Conservation (phyloP, 2,797 vertebrate genomes). For the Chelon labrosus region DNA sequence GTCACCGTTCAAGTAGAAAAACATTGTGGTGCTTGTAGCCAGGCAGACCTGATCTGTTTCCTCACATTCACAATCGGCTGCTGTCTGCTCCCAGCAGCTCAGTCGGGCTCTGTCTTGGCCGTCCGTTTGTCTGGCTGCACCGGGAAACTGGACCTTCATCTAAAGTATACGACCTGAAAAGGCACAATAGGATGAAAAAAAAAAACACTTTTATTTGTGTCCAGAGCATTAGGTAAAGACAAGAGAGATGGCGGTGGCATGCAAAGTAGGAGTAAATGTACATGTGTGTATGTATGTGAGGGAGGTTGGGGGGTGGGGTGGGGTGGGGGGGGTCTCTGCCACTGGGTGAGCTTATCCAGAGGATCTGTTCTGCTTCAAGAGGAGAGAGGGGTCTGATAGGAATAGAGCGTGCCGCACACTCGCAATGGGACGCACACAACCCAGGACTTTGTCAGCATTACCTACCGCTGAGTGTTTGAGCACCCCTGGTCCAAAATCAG, state of each 20-base stretch:
- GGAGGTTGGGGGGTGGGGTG: background rate
- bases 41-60: slow-evolving; percentile 45
- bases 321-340: slow-evolving; percentile 60
- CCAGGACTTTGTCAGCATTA: slow-evolving; percentile 73
- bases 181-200: slow-evolving; percentile 25
- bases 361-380: slow-evolving; percentile 80
- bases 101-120: slow-evolving; percentile 7
- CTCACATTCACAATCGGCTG: slow-evolving; percentile 50
- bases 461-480: slow-evolving; percentile 79
- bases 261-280: slow-evolving; percentile 60
- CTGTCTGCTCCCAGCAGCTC: slow-evolving; percentile 42
- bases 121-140: slow-evolving; percentile 32
- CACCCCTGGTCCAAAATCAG: slow-evolving; percentile 72
- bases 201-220: slow-evolving; percentile 59
- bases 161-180: slow-evolving; percentile 49
- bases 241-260: slow-evolving; percentile 35
- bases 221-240: slow-evolving; percentile 56
- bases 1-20: slow-evolving; percentile 49
- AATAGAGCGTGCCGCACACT: slow-evolving; percentile 74
- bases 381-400: slow-evolving; percentile 71
- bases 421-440: slow-evolving; percentile 59
- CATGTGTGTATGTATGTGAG: slow-evolving; percentile 40
- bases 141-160: slow-evolving; percentile 40
- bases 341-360: slow-evolving; percentile 84
- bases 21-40: slow-evolving; percentile 8